phyloP scores from a whole-genome alignment of 2,113 vertebrate genomes.

The Eonycteris spelaea region DNA sequence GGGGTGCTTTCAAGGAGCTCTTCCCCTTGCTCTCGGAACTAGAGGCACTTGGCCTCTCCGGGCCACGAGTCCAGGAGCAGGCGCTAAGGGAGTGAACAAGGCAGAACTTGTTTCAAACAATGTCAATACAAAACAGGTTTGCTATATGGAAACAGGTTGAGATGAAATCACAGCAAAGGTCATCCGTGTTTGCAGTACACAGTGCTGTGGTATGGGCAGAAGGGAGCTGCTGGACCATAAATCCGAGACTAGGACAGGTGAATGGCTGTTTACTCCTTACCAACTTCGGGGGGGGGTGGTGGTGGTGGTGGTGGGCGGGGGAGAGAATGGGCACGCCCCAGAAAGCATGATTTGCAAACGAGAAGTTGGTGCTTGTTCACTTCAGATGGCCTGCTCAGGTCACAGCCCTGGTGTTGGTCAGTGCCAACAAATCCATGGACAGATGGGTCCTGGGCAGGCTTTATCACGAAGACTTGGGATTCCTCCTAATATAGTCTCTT shows the following conservation, averaged over 20 bases:
- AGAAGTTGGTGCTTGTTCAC: not conserved
- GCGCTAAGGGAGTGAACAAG: slow-evolving; percentile 34
- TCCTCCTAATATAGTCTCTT: not conserved
- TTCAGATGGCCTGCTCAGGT: not conserved
- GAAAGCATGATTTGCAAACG: not conserved
- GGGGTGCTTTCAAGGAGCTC: not conserved
- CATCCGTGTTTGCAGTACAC: slow-evolving; percentile 51
- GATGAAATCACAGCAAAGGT: slow-evolving; percentile 68
- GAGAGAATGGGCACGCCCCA: not conserved
- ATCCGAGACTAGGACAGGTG: slow-evolving; percentile 1
- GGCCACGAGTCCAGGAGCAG: not conserved
- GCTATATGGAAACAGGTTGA: slow-evolving; percentile 36
- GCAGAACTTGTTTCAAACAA: not conserved
- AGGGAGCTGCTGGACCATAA: slow-evolving; percentile 51
- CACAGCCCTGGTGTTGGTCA: not conserved
- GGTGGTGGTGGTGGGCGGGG: too few species aligned
- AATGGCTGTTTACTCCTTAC: not conserved
- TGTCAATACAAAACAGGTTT: slow-evolving; percentile 33
- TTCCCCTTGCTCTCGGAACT: not conserved
- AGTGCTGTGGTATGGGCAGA: not conserved
- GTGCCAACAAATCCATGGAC: not conserved
- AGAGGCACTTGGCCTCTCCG: not conserved
- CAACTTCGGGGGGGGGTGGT: not conserved
- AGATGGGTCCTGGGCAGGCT: not conserved
- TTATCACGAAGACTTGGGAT: not conserved